These are phyloP conservation scores for Melopsittacus undulatus DNA, from an alignment of 2,797 vertebrate species.

Conservation along the genomic window DNA sequence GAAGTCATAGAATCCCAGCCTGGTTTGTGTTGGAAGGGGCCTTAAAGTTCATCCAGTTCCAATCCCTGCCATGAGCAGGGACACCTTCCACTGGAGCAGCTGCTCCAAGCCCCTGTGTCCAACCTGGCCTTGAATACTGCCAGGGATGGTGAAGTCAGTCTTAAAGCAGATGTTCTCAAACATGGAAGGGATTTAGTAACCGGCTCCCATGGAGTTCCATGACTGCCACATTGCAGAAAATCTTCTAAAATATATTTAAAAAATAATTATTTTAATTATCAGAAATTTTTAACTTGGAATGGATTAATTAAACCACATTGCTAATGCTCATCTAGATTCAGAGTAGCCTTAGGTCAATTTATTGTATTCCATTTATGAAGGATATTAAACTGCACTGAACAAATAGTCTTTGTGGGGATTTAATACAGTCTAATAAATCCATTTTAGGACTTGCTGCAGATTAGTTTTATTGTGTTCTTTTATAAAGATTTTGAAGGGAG, in stretches of 20 bases:
- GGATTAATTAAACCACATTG: constrained; percentile 5
- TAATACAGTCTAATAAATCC: constrained; percentile 15
- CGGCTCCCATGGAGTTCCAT: background rate
- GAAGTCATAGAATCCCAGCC: background rate
- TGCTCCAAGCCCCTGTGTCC: background rate
- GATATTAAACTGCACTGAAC: background rate
- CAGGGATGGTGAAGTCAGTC: background rate
- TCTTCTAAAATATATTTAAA: background rate
- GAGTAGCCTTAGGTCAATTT: background rate
- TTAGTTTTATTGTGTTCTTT: background rate
- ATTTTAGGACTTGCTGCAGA: background rate
- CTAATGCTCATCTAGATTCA: background rate
- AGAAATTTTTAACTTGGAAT: background rate
- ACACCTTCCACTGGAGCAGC: background rate
- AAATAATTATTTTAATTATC: background rate
- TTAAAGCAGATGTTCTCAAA: background rate
- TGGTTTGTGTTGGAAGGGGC: background rate
- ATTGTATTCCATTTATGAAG: background rate
- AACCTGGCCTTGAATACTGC: background rate
- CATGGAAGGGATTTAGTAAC: background rate
- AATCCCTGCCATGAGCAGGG: background rate
- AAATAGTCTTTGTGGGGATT: background rate
- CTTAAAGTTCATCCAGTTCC: background rate
- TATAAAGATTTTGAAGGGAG: background rate
- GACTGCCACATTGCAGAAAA: background rate